Base-by-base conservation (phyloP, 2,888 invertebrate genomes). In the Xanthia icteritia region DNA sequence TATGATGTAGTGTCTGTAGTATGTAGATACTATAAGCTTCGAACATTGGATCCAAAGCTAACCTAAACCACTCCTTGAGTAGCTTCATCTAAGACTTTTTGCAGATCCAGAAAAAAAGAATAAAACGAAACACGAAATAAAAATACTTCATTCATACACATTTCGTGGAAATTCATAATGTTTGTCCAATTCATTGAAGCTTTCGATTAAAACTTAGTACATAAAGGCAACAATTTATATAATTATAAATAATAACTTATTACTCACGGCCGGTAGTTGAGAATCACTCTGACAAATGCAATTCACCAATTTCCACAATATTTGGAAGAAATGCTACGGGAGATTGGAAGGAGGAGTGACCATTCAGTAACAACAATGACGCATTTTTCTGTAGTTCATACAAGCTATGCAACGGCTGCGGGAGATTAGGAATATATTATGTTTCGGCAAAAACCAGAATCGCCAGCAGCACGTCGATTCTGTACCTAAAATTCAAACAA, bases 31-130 rank as follows among this genome's bases (percentile, higher is more conserved):
- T n/a, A n/a, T n/a, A n/a, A 56, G 45, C 72, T 75, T 54, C 42
- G 63, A 6, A 71, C 63, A 64, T 71, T 56, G n/a, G 75, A 64
- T 36, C 75, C 63, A 72, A 75, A 75, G 36, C 64, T 75, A 6
- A 64, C 72, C 15, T 72, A 75, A 20, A 71, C 72, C 4, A 69
- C 68, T 27, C 74, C 74, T 17, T 73, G 23, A 23, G 51, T 20
- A 27, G 74, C 48, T 51, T 51, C 51, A 20, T 73, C 58, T n/a
- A 73, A 17, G 9, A 73, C 20, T 27, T 73, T 66, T 60, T 73
- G 73, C 11, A 31, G 31, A 31, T 31, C 31, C 31, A 2, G 17
- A 31, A 31, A 9, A 27, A 60, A 27, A 27, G 0, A 27, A 20
- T 17, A 17, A 60, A 61, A 60, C 3, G 11, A n/a, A 56, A 56